phyloP scores from a whole-genome alignment of 2,888 invertebrate genomes.

The Caenorhabditis uteleia region DNA sequence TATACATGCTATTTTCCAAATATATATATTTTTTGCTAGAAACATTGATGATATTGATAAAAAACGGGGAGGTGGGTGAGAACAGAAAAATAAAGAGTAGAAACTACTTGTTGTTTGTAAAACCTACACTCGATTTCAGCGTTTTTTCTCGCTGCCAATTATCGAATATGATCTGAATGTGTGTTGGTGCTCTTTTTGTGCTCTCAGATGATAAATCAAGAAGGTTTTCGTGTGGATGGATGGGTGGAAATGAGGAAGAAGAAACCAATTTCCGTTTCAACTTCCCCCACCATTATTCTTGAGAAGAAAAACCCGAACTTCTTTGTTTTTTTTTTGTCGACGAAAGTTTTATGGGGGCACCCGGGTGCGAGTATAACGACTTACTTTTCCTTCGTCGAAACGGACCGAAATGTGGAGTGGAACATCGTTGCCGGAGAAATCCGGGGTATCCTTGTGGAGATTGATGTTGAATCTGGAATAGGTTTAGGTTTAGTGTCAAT shows the following conservation, averaged over 20 bases:
- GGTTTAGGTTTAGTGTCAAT: no score
- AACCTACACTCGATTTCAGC: slow-evolving; percentile 40
- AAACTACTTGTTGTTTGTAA: no score
- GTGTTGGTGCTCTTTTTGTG: neutral
- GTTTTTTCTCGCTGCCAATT: slow-evolving; percentile 44
- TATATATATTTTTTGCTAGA: no score
- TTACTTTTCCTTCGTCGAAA: slow-evolving; percentile 61
- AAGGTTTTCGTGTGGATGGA: neutral
- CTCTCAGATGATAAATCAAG: no score
- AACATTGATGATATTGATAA: no score
- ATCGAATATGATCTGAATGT: slow-evolving; percentile 37
- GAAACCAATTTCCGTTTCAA: slow-evolving; percentile 13
- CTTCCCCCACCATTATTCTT: no score
- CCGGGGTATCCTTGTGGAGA: slow-evolving; percentile 58
- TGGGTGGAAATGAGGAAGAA: slow-evolving; percentile 1
- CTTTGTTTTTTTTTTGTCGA: slow-evolving; percentile 3
- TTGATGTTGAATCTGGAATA: slow-evolving; percentile 59
- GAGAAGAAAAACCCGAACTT: neutral
- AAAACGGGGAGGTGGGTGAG: no score
- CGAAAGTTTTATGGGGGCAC: neutral
- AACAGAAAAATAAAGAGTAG: no score
- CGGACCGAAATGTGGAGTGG: slow-evolving; percentile 57
- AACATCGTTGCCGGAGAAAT: slow-evolving; percentile 61
- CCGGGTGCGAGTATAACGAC: no score
- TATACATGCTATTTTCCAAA: no score